Evolutionary conservation across 2,888 invertebrate genomes (phyloP), one percentile per base, ranked within the genome.

Genomic region (Drosophila greeni): DNA sequence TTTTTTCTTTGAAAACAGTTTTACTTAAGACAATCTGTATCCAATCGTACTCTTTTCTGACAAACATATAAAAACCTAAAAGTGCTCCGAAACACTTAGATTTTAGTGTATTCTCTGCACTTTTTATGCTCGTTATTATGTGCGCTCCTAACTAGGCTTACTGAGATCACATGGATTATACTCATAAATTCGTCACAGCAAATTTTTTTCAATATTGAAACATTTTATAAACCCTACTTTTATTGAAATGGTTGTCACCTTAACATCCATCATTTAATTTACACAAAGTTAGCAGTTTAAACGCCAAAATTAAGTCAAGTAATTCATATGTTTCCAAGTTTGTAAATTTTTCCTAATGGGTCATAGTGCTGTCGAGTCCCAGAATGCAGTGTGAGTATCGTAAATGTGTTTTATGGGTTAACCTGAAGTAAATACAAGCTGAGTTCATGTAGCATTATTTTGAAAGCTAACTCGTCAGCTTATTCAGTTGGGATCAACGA

Each of bases 401-500:
- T 47, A 31, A 47, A 31, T 20, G 5, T 8, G 29, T 20, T 31
- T 31, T 47, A 47, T 31, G 14, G 9, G 29, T 29, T 8, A 8
- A 45, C 29, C 45, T 14, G 8, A 14, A 29, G 29, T 14, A 12
- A 18, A 12, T 45, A 18, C 29, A 9, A 11, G 11, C 8, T 9
- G 8, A 8, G 18, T 14, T 45, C 5, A 31, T 14, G 18, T 20
- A 9, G 18, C 8, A 14, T 20, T 31, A 29, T 9, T 14, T 8
- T 20, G 45, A 9, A 3, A 14, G 18, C 14, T 8, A 29, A 29
- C 14, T 26, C 43, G 24, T 16, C 42, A 14, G 18, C 45, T 20
- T 9, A 5, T 20, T 47, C 45, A 47, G 45, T 47, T 31, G 3
- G 45, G 14, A 33, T 20, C 31, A 47, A 20, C 29, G 18, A 47